Conservation (phyloP, 2,888 invertebrate species). For the Lymantria monacha region DNA sequence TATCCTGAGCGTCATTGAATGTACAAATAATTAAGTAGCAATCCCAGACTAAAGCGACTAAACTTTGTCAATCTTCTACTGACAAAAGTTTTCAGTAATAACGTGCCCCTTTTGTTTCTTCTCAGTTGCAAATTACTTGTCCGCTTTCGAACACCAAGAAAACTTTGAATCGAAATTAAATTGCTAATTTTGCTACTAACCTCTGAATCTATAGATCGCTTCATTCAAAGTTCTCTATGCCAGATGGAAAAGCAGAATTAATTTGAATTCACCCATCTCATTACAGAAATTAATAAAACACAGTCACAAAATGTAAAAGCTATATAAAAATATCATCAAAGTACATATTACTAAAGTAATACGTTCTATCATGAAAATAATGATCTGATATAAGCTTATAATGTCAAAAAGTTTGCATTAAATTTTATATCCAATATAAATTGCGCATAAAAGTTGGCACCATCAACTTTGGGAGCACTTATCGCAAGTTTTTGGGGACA, state of each 20-base stretch:
- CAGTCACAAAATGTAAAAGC: conserved; percentile 13
- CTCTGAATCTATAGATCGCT: conserved; percentile 57
- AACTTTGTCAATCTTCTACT: conserved; percentile 56
- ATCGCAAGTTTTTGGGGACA: conserved; percentile 47
- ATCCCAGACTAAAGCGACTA: conserved; percentile 32
- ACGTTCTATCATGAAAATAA: conserved; percentile 28
- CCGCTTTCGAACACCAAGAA: conserved; percentile 51
- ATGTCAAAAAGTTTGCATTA: conserved; percentile 51
- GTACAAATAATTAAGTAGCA: conserved; percentile 15
- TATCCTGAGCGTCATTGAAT: not conserved
- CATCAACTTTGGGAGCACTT: conserved; percentile 45
- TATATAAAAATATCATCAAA: no score
- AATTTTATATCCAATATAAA: conserved; percentile 65
- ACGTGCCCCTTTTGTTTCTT: conserved; percentile 45
- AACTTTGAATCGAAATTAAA: conserved; percentile 68
- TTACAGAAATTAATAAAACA: conserved; percentile 24
- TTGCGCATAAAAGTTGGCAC: conserved; percentile 44
- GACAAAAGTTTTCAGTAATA: conserved; percentile 53
- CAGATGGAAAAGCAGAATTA: conserved; percentile 42
- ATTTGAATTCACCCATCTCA: conserved; percentile 47
- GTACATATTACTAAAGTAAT: not conserved
- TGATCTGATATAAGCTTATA: conserved; percentile 47
- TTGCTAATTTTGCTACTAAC: conserved; percentile 67
- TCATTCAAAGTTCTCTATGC: conserved; percentile 43
- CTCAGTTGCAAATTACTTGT: conserved; percentile 61